Conservation (phyloP, 2,888 invertebrate species). For the Germaria angustata region DNA sequence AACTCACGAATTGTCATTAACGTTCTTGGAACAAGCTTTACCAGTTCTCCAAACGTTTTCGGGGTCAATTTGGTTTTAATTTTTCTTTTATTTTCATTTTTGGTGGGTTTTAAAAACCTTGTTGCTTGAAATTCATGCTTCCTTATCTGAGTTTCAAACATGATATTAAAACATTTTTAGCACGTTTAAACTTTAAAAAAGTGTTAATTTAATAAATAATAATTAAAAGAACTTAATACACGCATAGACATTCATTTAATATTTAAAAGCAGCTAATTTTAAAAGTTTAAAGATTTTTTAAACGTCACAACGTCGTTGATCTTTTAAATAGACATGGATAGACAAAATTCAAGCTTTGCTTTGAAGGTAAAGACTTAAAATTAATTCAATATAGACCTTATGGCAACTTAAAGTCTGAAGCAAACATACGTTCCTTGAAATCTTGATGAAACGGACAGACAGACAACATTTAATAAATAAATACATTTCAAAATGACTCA, state of each 20-base stretch:
- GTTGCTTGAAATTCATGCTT: slow-evolving; percentile 10
- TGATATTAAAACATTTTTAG: slow-evolving; percentile 29
- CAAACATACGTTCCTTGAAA: not conserved
- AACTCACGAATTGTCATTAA: not conserved
- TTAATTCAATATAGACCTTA: not conserved
- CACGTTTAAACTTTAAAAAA: slow-evolving; percentile 27
- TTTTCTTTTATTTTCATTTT: not conserved
- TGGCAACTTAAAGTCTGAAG: not conserved
- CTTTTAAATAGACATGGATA: not conserved
- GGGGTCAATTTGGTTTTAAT: not conserved
- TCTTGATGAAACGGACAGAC: not conserved
- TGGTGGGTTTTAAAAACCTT: slow-evolving; percentile 17
- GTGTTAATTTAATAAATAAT: slow-evolving; percentile 53
- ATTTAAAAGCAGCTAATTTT: not conserved
- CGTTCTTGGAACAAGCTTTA: not conserved
- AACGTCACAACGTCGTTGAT: slow-evolving; percentile 14
- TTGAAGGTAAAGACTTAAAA: slow-evolving; percentile 12
- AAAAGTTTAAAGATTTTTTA: not conserved
- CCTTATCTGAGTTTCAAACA: slow-evolving; percentile 7
- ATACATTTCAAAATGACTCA: slow-evolving; percentile 21
- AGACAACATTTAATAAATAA: not conserved
- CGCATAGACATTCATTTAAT: not conserved
- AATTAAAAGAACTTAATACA: slow-evolving; percentile 28
- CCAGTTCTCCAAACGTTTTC: not conserved
- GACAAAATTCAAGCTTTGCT: not conserved